Conservation (phyloP, 2,888 invertebrate species). For the Harpalus rufipes region DNA sequence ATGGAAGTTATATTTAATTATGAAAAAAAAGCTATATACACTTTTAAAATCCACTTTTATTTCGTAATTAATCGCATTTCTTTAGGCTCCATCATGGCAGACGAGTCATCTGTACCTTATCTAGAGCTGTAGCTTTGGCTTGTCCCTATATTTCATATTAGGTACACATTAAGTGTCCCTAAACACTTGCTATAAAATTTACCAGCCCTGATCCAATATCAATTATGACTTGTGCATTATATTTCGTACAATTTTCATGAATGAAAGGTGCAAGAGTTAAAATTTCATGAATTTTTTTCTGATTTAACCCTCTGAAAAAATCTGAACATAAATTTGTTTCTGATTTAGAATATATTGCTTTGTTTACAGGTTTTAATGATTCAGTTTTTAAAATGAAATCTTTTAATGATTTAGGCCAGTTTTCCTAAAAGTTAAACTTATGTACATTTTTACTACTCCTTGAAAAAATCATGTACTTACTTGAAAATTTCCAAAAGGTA, state of each 20-base stretch:
- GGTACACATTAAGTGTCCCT: no score
- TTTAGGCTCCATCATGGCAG: no score
- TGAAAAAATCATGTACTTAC: slow-evolving; percentile 69
- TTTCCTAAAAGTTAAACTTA: slow-evolving; percentile 71
- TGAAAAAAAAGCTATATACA: no score
- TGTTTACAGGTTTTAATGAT: slow-evolving; percentile 72
- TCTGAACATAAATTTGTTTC: slow-evolving; percentile 71
- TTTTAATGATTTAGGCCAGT: slow-evolving; percentile 76
- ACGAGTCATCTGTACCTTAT: no score
- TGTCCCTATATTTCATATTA: no score
- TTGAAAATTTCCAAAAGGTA: slow-evolving; percentile 74
- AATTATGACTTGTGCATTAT: slow-evolving; percentile 79
- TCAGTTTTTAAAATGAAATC: slow-evolving; percentile 75
- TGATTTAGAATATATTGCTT: background rate
- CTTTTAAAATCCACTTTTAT: no score
- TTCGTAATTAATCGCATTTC: no score
- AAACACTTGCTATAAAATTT: slow-evolving; percentile 72
- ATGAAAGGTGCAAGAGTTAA: slow-evolving; percentile 81
- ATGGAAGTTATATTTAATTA: no score
- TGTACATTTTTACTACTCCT: background rate
- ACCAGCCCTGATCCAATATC: slow-evolving; percentile 89
- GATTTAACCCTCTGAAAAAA: slow-evolving; percentile 76
- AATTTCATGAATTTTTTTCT: slow-evolving; percentile 87
- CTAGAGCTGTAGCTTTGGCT: no score
- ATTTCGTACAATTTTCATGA: slow-evolving; percentile 77